phyloP scores from a whole-genome alignment of 1,140 invertebrate genomes.

The Drosophila leontia region DNA sequence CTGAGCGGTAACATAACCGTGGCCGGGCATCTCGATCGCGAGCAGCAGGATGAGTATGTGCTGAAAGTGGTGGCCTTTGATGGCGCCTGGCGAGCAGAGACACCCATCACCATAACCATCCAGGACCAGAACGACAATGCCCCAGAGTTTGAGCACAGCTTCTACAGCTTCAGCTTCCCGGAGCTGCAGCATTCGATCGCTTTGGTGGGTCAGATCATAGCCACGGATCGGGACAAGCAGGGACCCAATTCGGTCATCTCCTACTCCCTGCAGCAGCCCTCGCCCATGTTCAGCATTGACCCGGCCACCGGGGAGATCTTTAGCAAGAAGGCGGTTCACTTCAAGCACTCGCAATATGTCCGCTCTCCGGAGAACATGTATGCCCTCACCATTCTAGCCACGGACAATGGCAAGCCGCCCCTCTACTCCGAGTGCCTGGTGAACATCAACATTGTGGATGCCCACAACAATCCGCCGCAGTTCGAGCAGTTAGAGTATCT shows the following conservation, averaged over 20 bases:
- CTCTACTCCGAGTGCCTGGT: constrained; percentile 93
- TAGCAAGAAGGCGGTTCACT: constrained; percentile 91
- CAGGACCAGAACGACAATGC: constrained; percentile 98
- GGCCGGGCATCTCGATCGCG: constrained; percentile 92
- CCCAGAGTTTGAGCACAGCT: constrained; percentile 94
- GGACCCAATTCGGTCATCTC: constrained; percentile 97
- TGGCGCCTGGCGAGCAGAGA: constrained; percentile 95
- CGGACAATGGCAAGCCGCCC: constrained; percentile 96
- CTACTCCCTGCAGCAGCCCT: constrained; percentile 95
- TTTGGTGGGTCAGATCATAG: constrained; percentile 95
- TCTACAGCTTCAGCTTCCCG: constrained; percentile 95
- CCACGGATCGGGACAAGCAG: constrained; percentile 95
- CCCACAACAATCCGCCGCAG: constrained; percentile 94
- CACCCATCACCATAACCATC: constrained; percentile 95
- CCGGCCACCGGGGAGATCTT: constrained; percentile 95
- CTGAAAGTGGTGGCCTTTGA: constrained; percentile 94
- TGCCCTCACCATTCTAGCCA: constrained; percentile 93
- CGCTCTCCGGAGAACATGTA: constrained; percentile 95
- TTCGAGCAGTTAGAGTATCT: constrained; percentile 91
- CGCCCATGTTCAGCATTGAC: constrained; percentile 95
- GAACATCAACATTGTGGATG: constrained; percentile 94
- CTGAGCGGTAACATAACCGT: constrained; percentile 96
- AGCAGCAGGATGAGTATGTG: constrained; percentile 95
- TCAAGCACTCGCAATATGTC: constrained; percentile 91
- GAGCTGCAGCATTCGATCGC: constrained; percentile 92